Evolutionary conservation across 2,797 vertebrate genomes (phyloP), one percentile per base, ranked within the genome.

Genomic region (Anisognathus igniventris): DNA sequence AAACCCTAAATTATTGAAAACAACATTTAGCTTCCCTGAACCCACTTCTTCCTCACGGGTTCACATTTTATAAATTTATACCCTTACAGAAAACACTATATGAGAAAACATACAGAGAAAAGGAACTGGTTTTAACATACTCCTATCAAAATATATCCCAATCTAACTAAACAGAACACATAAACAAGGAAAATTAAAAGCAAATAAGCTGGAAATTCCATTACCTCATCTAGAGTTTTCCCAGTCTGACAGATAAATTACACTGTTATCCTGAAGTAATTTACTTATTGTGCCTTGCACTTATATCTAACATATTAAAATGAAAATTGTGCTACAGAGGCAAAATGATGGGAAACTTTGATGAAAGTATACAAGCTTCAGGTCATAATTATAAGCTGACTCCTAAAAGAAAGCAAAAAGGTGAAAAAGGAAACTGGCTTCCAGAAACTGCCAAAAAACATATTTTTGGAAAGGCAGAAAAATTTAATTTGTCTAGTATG

Each of bases 271-370:
- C 5, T 9, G 30, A 60, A 62, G 31, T 89, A 90, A 86, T 81
- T 88, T 86, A 87, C 35, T 62, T 68, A 76, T 45, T 93, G 89
- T 75, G 53, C 28, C 61, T 82, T 1, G 0, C 23, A 65, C 12
- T n/a, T 81, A 73, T 88, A 91, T 95, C 58, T 67, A 77, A 89
- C 25, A 75, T 82, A 85, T 50, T 91, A 73, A 93, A 91, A 90
- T 70, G 11, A 91, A 94, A 95, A 94, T 77, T 88, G 51, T 67
- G 27, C 44, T 80, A 62, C 45, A 82, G 28, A 88, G 12, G 39
- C 62, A 91, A 94, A 89, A 28, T 31, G 60, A 81, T 56, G 14
- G n/a, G 35, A 80, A 92, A 92, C 53, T 78, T 73, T 64, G 86
- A 81, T 37, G 10, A n/a, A 93, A 33, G 14, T 33, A 39, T 50